These are phyloP conservation scores for Phrixothrix hirtus DNA, from an alignment of 2,888 invertebrate species.

Conservation along the genomic window DNA sequence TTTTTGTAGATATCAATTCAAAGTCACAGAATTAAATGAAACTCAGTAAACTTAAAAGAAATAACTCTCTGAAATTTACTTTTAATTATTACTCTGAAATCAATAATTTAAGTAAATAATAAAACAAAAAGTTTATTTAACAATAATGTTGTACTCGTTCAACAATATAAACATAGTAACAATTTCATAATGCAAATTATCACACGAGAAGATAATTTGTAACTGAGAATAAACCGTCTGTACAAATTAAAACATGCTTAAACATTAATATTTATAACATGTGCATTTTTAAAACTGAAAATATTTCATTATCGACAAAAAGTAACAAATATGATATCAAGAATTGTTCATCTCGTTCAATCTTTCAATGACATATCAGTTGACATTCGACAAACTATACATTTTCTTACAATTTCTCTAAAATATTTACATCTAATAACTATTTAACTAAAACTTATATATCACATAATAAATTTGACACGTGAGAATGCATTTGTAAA, in stretches of 20 bases:
- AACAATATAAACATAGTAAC: conserved; percentile 51
- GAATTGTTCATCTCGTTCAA: too few species aligned
- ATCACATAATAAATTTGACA: conserved; percentile 55
- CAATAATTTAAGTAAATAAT: conserved; percentile 17
- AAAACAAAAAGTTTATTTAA: conserved; percentile 44
- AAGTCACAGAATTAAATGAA: too few species aligned
- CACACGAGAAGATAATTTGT: conserved; percentile 31
- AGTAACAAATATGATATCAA: conserved; percentile 37
- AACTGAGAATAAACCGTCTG: conserved; percentile 45
- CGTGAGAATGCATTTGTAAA: conserved; percentile 45
- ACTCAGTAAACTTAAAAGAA: too few species aligned
- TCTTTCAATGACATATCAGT: too few species aligned
- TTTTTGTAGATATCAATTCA: too few species aligned
- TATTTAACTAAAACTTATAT: conserved; percentile 28
- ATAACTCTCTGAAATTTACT: too few species aligned
- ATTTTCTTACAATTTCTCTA: too few species aligned
- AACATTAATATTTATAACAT: conserved; percentile 31
- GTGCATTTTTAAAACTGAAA: conserved; percentile 30
- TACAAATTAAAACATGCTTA: conserved; percentile 42
- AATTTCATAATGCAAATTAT: conserved; percentile 39
- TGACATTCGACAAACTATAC: too few species aligned
- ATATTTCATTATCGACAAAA: conserved; percentile 30
- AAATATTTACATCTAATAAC: too few species aligned
- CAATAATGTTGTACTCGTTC: conserved; percentile 48
- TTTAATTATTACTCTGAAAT: too few species aligned